Percentiles rank a stretch among this genome's conserved stretches.
Evolutionary conservation across 2,888 invertebrate genomes (phyloP).

Genomic region (Parapristionchus giblindavisi): DNA sequence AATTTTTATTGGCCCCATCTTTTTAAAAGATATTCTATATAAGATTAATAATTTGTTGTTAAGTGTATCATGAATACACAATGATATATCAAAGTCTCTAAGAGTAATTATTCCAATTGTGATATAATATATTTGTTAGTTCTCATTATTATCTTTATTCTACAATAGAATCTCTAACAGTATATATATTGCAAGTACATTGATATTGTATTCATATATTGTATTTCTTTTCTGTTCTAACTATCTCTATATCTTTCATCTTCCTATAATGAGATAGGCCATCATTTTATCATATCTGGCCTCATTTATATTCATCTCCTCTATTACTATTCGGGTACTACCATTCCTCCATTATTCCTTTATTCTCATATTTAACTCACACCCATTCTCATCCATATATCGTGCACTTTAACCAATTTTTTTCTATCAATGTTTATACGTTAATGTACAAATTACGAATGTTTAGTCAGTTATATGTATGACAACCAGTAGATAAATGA

Average conservation of each 20-base stretch:
- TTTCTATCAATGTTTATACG: not conserved
- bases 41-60: too few relatives aligned
- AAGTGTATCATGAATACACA: too few relatives aligned
- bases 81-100: not conserved
- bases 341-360: slow-evolving; percentile 17
- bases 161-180: too few relatives aligned
- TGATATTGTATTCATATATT: too few relatives aligned
- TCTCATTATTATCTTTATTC: too few relatives aligned
- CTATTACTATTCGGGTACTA: slow-evolving; percentile 11
- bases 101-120: slow-evolving; percentile 14
- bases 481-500: slow-evolving; percentile 13
- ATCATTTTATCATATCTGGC: slow-evolving; percentile 2
- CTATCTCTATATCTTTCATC: too few relatives aligned
- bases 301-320: not conserved
- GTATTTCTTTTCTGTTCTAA: too few relatives aligned
- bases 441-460: slow-evolving; percentile 17
- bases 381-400: slow-evolving; percentile 19
- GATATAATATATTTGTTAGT: too few relatives aligned
- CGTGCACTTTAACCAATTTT: not conserved
- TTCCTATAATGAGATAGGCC: too few relatives aligned
- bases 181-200: too few relatives aligned
- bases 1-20: slow-evolving; percentile 2
- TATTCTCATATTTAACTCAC: not conserved
- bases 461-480: not conserved
- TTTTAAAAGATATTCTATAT: not conserved